phyloP scores from a whole-genome alignment of 2,113 vertebrate genomes.

The Aegithalos caudatus region DNA sequence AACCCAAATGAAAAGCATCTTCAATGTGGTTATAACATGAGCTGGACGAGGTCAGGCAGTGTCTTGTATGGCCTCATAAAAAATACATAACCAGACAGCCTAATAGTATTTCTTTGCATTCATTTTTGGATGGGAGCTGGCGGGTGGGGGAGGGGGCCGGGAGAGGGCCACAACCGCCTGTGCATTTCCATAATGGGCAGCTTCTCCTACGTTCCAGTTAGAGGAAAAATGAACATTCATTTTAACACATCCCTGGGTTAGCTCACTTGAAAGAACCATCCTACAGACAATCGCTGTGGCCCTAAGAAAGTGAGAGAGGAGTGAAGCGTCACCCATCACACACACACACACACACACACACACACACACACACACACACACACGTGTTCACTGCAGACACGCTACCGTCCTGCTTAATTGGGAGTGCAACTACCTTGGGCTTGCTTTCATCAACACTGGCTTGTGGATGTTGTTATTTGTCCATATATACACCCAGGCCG shows the following conservation, averaged over 20 bases:
- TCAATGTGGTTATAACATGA: constrained; percentile 82
- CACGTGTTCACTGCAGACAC: background rate
- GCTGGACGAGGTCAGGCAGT: constrained; percentile 81
- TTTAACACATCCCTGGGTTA: background rate
- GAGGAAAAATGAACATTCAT: background rate
- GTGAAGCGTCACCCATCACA: background rate
- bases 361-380: background rate
- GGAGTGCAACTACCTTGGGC: background rate
- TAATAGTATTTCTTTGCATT: constrained; percentile 85
- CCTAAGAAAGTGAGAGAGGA: background rate
- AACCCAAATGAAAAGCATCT: constrained; percentile 85
- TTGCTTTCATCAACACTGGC: background rate
- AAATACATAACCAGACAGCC: constrained; percentile 86
- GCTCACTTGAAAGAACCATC: background rate
- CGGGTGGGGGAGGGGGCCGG: constrained; percentile 59
- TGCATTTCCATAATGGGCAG: constrained; percentile 43
- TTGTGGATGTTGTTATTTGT: background rate
- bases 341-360: background rate
- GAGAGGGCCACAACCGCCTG: constrained; percentile 1
- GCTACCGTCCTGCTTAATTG: background rate
- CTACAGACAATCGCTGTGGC: background rate
- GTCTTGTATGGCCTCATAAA: constrained; percentile 84
- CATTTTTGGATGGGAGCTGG: constrained; percentile 78
- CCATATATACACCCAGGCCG: background rate
- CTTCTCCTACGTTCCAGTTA: constrained; percentile 7